These are phyloP conservation scores for Craniophora ligustri DNA, from an alignment of 2,888 invertebrate genomes.

Conservation along the genomic window DNA sequence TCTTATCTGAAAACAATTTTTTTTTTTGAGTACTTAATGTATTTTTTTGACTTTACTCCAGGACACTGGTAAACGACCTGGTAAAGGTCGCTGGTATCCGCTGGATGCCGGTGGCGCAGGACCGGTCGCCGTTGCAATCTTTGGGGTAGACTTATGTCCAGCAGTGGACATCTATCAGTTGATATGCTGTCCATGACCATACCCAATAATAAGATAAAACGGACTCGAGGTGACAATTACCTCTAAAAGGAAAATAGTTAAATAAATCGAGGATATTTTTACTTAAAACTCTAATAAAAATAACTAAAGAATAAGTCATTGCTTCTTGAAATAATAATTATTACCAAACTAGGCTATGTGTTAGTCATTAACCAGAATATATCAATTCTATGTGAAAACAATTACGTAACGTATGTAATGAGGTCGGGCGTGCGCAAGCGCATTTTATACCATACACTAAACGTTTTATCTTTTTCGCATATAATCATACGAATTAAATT, in stretches of 20 bases:
- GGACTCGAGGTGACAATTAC: too few relatives aligned
- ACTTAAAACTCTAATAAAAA: not conserved
- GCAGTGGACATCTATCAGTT: too few relatives aligned
- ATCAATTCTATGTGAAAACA: slow-evolving; percentile 52
- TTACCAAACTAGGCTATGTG: slow-evolving; percentile 42
- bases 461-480: slow-evolving; percentile 42
- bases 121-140: too few relatives aligned
- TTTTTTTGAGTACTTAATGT: too few relatives aligned
- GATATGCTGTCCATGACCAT: too few relatives aligned
- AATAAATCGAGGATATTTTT: not conserved
- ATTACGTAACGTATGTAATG: slow-evolving; percentile 50
- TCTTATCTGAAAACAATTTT: too few relatives aligned
- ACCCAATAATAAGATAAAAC: too few relatives aligned
- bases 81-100: too few relatives aligned
- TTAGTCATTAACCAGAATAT: slow-evolving; percentile 58
- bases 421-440: slow-evolving; percentile 44
- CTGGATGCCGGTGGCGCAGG: too few relatives aligned
- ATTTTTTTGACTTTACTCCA: too few relatives aligned
- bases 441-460: slow-evolving; percentile 35
- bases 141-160: too few relatives aligned
- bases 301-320: slow-evolving; percentile 38
- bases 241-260: not conserved
- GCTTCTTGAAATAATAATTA: slow-evolving; percentile 37
- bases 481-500: slow-evolving; percentile 37
- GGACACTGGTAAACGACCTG: too few relatives aligned